phyloP scores from a whole-genome alignment of 2,888 invertebrate genomes.

The Clitarchus hookeri region DNA sequence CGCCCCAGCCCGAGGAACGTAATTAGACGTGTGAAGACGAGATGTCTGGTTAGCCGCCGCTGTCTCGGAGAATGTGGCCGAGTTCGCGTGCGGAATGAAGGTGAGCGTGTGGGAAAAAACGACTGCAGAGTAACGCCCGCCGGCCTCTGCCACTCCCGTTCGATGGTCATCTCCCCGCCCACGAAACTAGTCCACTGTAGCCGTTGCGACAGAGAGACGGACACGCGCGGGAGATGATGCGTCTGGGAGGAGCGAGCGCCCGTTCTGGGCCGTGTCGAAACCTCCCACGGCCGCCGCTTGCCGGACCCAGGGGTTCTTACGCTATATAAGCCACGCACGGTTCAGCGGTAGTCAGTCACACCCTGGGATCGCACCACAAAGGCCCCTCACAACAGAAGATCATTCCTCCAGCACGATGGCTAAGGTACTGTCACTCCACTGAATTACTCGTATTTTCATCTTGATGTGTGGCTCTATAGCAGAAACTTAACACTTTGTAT shows the following conservation, averaged over 20 bases:
- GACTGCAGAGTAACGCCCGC: neutral
- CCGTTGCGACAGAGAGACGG: neutral
- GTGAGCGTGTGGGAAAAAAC: neutral
- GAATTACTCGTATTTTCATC: too few species aligned
- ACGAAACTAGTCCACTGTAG: neutral
- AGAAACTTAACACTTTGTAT: too few species aligned
- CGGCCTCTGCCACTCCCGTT: neutral
- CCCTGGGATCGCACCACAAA: neutral
- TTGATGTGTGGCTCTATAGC: too few species aligned
- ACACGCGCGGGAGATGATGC: neutral
- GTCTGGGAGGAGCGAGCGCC: neutral
- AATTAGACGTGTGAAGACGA: too few species aligned
- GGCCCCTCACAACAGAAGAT: neutral
- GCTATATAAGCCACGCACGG: neutral
- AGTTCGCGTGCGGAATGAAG: neutral
- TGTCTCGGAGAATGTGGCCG: neutral
- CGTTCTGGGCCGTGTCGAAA: neutral
- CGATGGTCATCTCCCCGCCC: neutral
- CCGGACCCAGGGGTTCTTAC: neutral
- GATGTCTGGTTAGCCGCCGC: too few species aligned
- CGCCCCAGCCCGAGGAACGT: too few species aligned
- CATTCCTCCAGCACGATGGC: neutral
- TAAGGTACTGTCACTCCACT: neutral
- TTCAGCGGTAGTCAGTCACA: neutral
- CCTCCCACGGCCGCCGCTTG: neutral